Conservation (phyloP, 2,888 invertebrate species). For the Invenusta paracnida region DNA sequence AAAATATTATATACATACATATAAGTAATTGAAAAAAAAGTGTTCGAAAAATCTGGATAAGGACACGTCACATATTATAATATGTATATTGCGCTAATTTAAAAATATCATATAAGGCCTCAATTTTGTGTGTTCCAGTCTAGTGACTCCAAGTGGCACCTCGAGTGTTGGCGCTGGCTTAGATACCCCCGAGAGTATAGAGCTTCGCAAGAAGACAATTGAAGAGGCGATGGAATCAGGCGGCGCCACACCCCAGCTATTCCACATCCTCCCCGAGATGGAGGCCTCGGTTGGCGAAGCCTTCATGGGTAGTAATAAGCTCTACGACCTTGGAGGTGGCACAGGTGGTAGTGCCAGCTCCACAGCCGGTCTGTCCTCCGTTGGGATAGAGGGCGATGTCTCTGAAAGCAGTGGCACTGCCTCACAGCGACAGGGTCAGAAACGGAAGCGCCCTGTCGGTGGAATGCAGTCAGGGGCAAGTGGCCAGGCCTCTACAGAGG, state of each 20-base stretch:
- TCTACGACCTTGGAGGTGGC: constrained; percentile 68
- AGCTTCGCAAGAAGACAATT: constrained; percentile 89
- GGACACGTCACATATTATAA: too few species aligned
- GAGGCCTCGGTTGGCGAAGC: constrained; percentile 68
- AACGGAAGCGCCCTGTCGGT: not conserved
- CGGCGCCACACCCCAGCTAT: constrained; percentile 85
- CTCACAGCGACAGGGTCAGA: not conserved
- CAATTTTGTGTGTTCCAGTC: too few species aligned
- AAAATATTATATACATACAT: too few species aligned
- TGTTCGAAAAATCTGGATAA: too few species aligned
- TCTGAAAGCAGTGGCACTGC: not conserved
- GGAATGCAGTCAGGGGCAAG: not conserved
- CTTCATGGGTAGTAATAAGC: constrained; percentile 94
- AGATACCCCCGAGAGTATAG: constrained; percentile 97
- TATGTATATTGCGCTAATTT: too few species aligned
- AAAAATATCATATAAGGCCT: too few species aligned
- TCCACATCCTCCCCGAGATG: constrained; percentile 86
- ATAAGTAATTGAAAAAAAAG: too few species aligned
- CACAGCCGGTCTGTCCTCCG: not conserved
- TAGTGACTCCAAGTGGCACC: constrained; percentile 89
- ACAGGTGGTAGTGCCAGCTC: not conserved
- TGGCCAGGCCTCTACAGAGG: not conserved
- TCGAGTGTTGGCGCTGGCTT: constrained; percentile 74
- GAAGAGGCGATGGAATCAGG: constrained; percentile 93
- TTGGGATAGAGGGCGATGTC: not conserved